Base-by-base conservation (phyloP, 2,888 invertebrate species). In the Dasysyrphus tricinctus region DNA sequence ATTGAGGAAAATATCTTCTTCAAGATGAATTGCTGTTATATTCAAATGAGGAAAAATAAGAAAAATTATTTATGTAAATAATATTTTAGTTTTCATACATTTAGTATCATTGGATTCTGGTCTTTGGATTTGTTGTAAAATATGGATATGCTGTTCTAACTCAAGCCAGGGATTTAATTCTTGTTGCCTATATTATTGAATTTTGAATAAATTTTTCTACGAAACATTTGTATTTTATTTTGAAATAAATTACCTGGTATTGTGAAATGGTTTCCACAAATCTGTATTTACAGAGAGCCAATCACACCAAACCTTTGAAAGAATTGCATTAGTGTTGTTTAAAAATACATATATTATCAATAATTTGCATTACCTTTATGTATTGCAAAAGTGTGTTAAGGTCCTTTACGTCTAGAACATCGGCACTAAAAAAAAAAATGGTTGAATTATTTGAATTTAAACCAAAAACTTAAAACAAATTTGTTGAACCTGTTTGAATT, bases 241-340 rank as follows among this genome's bases (percentile, higher is more conserved):
- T n/a, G 4, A 7, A 29, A 5, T n/a, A 9, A 39, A 89, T 88
- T 89, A 92, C 91, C 90, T 91, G 49, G 88, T 97, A 96, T 79
- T 89, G 49, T 91, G 88, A 54, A 91, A 88, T 3, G 98, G 98
- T 93, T 97, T 97, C 98, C 98, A 98, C 73, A 98, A 94, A 80
- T 95, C 94, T 88, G 95, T 95, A 92, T 98, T 97, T 90, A 97
- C 96, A 88, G 97, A 94, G 95, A 98, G 95, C 98, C 98, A 98
- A 92, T 98, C 97, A 89, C 97, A 97, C 97, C 98, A 98, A 89
- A 98, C 95, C 95, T 96, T n/a, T n/a, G 3, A 5, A 69, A 37
- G 9, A 4, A 37, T 2, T 29, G 1, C 12, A 47, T 47, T 9
- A 19, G 1, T 37, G 37, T 19, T 12, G 11, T 47, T 11, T 39